Base-by-base conservation (phyloP, 2,888 invertebrate genomes). In the Microplitis deprimator region DNA sequence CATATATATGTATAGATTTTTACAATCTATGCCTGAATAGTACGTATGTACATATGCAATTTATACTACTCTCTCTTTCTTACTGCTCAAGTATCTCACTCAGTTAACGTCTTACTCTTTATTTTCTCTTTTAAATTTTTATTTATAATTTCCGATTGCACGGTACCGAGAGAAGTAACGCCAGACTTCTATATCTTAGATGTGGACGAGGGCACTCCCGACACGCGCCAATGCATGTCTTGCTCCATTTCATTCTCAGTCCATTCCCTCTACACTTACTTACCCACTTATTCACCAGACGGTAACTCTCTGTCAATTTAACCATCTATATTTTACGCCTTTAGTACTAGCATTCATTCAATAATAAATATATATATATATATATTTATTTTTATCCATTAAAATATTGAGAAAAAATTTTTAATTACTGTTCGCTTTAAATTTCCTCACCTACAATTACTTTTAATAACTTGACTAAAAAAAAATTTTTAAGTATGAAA, bases 171-270 rank as follows among this genome's bases (percentile, higher is more conserved):
- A 73, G 73, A 73, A n/a, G 76, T 50, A 76, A 71, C 71, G 59
- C 40, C 62, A 17, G 73, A 65, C 60, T 72, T 29, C 20, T 16
- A 17, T 65, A 65, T 65, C 65, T 65, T 38, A 29, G 65, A 65
- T 65, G 13, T 65, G 29, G 76, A 71, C 83, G 82, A 86, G 87
- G 50, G 86, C 88, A 86, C 87, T 85, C 87, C 87, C 88, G 89
- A 89, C 89, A 88, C 88, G 89, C 88, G 88, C 86, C 87, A 89
- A 87, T 88, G 88, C 88, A 82, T 85, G 88, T 89, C 87, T 88
- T 88, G 89, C 89, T 89, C 88, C 87, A 89, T 89, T 89, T 89
- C 88, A 86, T 88, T 85, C 85, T 78, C 85, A 83, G 86, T 84
- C 84, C 84, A 87, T 85, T 85, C 84, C 84, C 83, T 84, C 41